Evolutionary conservation across 2,888 invertebrate genomes (phyloP), one percentile per base, ranked within the genome.

Genomic region (Salpingus planirostris): DNA sequence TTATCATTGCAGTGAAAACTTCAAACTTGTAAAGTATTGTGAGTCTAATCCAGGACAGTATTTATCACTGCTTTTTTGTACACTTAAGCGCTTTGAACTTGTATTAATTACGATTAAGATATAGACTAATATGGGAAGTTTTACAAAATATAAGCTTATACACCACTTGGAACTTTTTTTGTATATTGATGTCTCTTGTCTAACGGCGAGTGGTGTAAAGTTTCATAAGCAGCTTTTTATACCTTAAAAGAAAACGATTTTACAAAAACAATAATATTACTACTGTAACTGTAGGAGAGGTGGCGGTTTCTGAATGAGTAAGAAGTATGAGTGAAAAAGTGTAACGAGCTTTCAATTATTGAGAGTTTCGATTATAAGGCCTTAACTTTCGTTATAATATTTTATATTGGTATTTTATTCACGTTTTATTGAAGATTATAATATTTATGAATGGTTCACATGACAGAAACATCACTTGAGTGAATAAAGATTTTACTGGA

Each of bases 361-460:
- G 40, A 40, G 27, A 28, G 27, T 36, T 31, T 31, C 33, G 36
- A 44, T 43, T 53, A 58, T 51, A 8, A 18, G 57, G 59, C 59
- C 59, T 60, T 61, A 57, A 57, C 44, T 49, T 49, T 54, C 46
- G 47, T 54, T 49, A 49, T 54, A 54, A 55, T 57, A 58, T 59
- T 60, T 59, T 60, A 55, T 59, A 58, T 60, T 56, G 42, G 49
- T 56, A 55, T 58, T 60, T 56, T 60, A 59, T 60, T 55, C 55
- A 54, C 54, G 52, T 54, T 57, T 58, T 57, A 53, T 53, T 52
- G 50, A 46, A 49, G 45, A 45, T 52, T 56, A 57, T 59, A 57
- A 59, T 57, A 57, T 56, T 60, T 33, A 12, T 5, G 4, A 43
- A 41, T 50, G 47, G 49, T 51, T 52, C 54, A 56, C 53, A 49